Evolutionary conservation across 1,140 invertebrate species (phyloP).

Genomic region (Arctopsyche grandis): DNA sequence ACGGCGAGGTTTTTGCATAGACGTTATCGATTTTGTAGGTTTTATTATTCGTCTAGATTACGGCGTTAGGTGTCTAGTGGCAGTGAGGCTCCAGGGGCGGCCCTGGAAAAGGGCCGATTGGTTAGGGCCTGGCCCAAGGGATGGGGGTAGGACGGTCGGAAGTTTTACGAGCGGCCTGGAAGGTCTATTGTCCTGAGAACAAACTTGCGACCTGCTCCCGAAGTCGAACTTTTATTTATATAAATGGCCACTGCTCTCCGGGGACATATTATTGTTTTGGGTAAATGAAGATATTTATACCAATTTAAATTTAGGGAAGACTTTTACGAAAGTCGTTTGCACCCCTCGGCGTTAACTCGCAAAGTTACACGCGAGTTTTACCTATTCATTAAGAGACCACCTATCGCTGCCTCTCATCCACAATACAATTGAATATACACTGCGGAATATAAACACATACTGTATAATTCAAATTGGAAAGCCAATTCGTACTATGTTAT

Average conservation of each 20-base stretch:
- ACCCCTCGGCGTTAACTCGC: neutral
- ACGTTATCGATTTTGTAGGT: conserved; percentile 33
- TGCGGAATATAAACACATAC: too few species aligned
- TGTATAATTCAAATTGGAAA: too few species aligned
- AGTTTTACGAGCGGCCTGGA: conserved; percentile 52
- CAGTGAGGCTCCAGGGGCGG: neutral
- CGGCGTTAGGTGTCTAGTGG: conserved; percentile 43
- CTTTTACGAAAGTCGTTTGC: conserved; percentile 11
- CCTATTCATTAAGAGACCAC: too few species aligned
- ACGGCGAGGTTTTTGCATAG: conserved; percentile 25
- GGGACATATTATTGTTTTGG: conserved; percentile 41
- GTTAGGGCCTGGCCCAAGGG: conserved; percentile 25
- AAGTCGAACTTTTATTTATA: conserved; percentile 50
- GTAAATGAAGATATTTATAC: conserved; percentile 40
- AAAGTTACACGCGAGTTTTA: too few species aligned
- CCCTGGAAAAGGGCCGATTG: conserved; percentile 27
- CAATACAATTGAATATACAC: too few species aligned
- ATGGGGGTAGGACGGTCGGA: conserved; percentile 34
- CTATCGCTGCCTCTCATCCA: too few species aligned
- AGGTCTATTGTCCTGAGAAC: conserved; percentile 52
- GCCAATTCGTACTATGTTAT: too few species aligned
- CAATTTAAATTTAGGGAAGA: conserved; percentile 25
- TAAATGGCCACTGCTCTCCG: conserved; percentile 46
- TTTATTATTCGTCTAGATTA: conserved; percentile 39
- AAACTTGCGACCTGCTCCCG: conserved; percentile 49